These are phyloP conservation scores for Nixonia krombeini DNA, from an alignment of 1,140 invertebrate genomes.

Conservation along the genomic window DNA sequence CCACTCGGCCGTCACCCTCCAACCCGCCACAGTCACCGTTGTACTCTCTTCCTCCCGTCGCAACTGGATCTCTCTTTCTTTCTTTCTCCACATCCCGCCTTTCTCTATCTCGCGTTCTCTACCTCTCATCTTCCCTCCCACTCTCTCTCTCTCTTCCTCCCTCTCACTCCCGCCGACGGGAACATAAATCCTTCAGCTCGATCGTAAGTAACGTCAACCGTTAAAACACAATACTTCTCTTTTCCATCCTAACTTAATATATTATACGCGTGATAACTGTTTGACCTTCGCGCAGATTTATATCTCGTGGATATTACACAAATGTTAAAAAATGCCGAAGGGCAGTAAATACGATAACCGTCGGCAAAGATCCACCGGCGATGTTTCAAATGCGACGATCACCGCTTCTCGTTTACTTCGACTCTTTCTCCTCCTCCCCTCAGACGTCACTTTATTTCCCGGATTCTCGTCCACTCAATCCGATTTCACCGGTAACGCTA, in stretches of 20 bases:
- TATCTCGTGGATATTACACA: too few relatives aligned
- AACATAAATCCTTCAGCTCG: conserved; percentile 32
- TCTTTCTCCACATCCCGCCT: not conserved
- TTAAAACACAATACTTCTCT: conserved; percentile 15
- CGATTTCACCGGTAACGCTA: conserved; percentile 22
- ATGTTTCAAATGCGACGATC: too few relatives aligned
- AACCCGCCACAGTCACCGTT: too few relatives aligned
- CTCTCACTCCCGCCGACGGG: not conserved
- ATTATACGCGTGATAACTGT: too few relatives aligned
- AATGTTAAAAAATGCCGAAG: too few relatives aligned
- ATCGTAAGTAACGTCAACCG: conserved; percentile 23
- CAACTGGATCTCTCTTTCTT: not conserved
- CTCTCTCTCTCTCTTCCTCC: conserved; percentile 17
- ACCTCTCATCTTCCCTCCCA: too few relatives aligned
- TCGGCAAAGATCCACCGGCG: too few relatives aligned
- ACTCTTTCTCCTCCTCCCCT: too few relatives aligned
- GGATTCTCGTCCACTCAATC: conserved; percentile 21
- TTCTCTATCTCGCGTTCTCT: conserved; percentile 1
- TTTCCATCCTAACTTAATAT: conserved; percentile 13
- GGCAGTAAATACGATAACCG: too few relatives aligned
- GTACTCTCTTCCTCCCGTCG: not conserved
- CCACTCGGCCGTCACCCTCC: conserved; percentile 1
- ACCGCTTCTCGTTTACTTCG: too few relatives aligned
- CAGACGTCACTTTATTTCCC: conserved; percentile 15
- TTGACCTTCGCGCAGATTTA: too few relatives aligned